Evolutionary conservation across 1,140 invertebrate species (phyloP), one percentile per base, ranked within the genome.

Genomic region (Drosophila kepulauana): DNA sequence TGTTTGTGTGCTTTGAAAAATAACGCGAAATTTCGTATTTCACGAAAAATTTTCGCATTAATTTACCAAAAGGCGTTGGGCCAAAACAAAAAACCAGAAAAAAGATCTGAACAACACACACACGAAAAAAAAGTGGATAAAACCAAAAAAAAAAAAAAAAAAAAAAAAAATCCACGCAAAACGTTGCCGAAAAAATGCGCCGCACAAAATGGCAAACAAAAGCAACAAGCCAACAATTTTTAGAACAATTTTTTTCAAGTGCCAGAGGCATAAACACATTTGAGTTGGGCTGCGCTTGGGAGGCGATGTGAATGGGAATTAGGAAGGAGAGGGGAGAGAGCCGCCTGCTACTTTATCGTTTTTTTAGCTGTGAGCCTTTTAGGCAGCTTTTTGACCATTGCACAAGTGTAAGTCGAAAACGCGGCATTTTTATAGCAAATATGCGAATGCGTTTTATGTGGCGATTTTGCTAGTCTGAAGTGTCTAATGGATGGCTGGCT

Each of bases 31-130:
- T 79, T 86, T 86, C 82, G 79, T 82, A 86, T 86, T 87, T 87
- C 82, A 82, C 82, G 79, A 86, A 73, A 87, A 86, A 85, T 88
- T 88, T 88, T 88, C 84, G 84, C 84, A 88, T 88, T 88, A 88
- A 88, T 88, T 88, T 88, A 88, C 81, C 84, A 89, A 88, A 88
- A 88, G 84, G 84, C 84, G 84, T 88, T 88, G 84, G 84, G 74
- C 85, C 85, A 88, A 88, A 89, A 89, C 81, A 88, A 84, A 87
- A 85, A 87, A 77, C 59, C 73, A 68, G 75, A 82, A 77, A 77
- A 72, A 72, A 76, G 62, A 52, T 56, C 43, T 54, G 38, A 30
- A 48, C 38, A 76, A 35, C 41, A 51, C 72, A 38, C 3, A 25
- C 46, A 63, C 41, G 45, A 62, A 56, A 64, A 64, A 51, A 59